A percentile compares a stretch with the other conserved stretches of the same genome.
Evolutionary conservation across 2,888 invertebrate genomes (phyloP).

Genomic region (Sycophila texana): DNA sequence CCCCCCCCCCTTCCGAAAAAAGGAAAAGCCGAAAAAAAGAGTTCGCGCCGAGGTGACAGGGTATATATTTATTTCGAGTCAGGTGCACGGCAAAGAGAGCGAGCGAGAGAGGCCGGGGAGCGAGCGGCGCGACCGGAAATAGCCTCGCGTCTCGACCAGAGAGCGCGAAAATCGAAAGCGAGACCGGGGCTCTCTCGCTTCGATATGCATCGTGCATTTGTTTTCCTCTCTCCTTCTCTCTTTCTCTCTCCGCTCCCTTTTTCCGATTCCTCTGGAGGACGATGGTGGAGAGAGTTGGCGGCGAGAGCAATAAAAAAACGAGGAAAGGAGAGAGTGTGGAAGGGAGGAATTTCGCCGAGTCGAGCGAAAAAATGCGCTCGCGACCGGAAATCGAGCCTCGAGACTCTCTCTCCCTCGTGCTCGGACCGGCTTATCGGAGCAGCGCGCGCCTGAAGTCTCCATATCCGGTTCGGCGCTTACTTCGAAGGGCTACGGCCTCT

Average conservation of each 20-base stretch:
- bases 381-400: slow-evolving; percentile 66
- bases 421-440: slow-evolving; percentile 38
- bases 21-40: background rate
- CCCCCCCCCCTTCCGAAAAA: background rate
- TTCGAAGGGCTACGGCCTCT: no score
- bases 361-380: slow-evolving; percentile 61
- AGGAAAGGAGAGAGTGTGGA: background rate
- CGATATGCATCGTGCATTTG: slow-evolving; percentile 30
- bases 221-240: slow-evolving; percentile 28
- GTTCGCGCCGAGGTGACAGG: slow-evolving; percentile 17
- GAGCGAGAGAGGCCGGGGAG: background rate
- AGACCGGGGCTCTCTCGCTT: slow-evolving; percentile 23
- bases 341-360: slow-evolving; percentile 51
- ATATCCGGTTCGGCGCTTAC: slow-evolving; percentile 25
- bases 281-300: background rate
- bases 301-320: background rate
- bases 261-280: background rate
- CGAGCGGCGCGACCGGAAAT: slow-evolving; percentile 53
- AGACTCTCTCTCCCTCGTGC: slow-evolving; percentile 19
- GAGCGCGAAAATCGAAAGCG: slow-evolving; percentile 55
- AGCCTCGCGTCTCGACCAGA: slow-evolving; percentile 55
- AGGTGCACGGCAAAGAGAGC: slow-evolving; percentile 35
- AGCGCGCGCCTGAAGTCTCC: slow-evolving; percentile 23
- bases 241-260: background rate
- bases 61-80: slow-evolving; percentile 45